phyloP scores from a whole-genome alignment of 2,888 invertebrate species.

The Parasteatoda lunata region DNA sequence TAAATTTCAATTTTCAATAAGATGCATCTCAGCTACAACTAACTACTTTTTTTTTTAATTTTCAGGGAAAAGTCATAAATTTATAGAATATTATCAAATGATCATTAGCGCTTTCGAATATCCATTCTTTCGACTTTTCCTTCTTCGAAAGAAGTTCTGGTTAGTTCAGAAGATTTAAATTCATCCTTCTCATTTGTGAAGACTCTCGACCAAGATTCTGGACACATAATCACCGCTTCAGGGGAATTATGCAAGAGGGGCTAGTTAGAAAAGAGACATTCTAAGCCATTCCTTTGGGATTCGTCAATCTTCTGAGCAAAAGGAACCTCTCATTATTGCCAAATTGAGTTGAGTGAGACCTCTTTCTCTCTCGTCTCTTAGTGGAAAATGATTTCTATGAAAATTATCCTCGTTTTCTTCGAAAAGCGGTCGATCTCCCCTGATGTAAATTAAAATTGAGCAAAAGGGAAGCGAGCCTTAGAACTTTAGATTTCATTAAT shows the following conservation, averaged over 20 bases:
- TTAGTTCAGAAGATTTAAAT: conserved; percentile 6
- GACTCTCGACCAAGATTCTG: conserved; percentile 33
- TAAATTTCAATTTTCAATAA: not conserved
- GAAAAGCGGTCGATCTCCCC: not conserved
- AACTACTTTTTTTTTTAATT: not conserved
- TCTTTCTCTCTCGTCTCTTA: not conserved
- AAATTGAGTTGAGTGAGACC: conserved; percentile 42
- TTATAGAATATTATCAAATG: conserved; percentile 18
- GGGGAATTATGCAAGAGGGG: not conserved
- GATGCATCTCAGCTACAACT: not conserved
- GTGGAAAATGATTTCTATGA: conserved; percentile 33
- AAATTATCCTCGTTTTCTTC: conserved; percentile 25
- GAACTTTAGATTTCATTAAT: not conserved
- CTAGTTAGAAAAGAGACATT: not conserved
- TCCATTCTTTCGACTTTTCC: conserved; percentile 24
- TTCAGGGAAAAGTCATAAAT: not conserved
- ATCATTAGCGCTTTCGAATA: conserved; percentile 41
- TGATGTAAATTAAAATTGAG: conserved; percentile 6
- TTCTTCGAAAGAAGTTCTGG: not conserved
- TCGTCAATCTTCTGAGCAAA: not conserved
- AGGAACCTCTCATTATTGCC: conserved; percentile 47
- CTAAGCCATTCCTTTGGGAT: not conserved
- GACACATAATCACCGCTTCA: conserved; percentile 24
- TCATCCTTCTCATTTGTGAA: conserved; percentile 14
- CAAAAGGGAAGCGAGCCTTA: not conserved